phyloP scores from a whole-genome alignment of 1,140 invertebrate genomes.

The Theocolax elegans region DNA sequence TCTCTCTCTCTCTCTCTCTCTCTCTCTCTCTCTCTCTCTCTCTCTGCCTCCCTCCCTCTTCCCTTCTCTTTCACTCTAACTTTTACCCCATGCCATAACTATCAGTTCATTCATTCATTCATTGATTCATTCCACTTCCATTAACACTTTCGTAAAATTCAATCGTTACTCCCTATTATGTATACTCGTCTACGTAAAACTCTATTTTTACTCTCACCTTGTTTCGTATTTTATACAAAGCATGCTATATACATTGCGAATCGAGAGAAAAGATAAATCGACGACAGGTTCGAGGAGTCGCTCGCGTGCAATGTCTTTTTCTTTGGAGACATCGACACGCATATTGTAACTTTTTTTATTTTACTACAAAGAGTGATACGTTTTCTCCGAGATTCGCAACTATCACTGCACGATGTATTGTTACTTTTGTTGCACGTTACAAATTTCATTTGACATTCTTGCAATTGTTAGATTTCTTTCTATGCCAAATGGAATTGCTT shows the following conservation, averaged over 20 bases:
- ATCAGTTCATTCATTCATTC: conserved; percentile 10
- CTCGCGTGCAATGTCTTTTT: no score
- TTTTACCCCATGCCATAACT: no score
- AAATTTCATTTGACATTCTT: no score
- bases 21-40: background rate
- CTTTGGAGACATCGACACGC: no score
- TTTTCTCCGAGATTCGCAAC: conserved; percentile 38
- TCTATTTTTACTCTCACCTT: background rate
- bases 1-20: conserved; percentile 23
- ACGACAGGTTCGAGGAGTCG: no score
- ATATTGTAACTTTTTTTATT: no score
- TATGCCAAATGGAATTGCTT: no score
- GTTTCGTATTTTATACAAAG: background rate
- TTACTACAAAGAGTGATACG: no score
- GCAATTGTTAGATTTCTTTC: no score
- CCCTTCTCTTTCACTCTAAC: background rate
- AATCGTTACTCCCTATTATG: conserved; percentile 7
- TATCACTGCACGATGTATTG: conserved; percentile 33
- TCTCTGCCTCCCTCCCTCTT: background rate
- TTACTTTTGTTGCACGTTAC: background rate
- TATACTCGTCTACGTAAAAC: background rate
- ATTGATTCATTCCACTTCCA: conserved; percentile 29
- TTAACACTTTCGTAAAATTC: background rate
- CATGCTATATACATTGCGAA: conserved; percentile 19
- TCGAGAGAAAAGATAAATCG: conserved; percentile 9